Conservation (phyloP, 2,113 vertebrate species). For the Zapus hudsonius region DNA sequence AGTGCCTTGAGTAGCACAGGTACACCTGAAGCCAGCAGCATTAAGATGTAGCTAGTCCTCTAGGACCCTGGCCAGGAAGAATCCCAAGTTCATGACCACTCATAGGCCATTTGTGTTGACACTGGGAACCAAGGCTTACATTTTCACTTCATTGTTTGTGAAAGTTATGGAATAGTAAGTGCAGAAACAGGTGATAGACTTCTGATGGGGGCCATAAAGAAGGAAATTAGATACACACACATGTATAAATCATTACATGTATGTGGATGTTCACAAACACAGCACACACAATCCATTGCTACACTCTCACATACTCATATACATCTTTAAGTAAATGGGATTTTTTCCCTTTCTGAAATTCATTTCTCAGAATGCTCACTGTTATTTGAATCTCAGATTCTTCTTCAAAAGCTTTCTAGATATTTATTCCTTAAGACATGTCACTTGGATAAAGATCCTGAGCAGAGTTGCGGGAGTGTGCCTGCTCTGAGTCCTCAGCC, state of each 20-base stretch:
- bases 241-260: neutral
- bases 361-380: neutral
- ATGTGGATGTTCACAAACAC: neutral
- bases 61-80: fast-evolving
- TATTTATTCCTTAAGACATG: neutral
- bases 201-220: neutral
- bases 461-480: neutral
- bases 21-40: fast-evolving
- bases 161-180: neutral
- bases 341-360: neutral
- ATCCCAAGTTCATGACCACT: neutral
- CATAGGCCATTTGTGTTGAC: neutral
- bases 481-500: neutral
- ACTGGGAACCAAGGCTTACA: neutral
- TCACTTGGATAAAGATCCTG: neutral
- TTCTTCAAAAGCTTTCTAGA: neutral
- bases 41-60: neutral
- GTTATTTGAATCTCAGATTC: neutral
- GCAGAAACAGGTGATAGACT: neutral
- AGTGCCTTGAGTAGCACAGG: no score
- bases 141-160: neutral
- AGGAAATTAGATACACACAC: neutral
- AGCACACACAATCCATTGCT: neutral
- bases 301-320: neutral
- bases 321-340: neutral